These are phyloP conservation scores for Engystomops pustulosus DNA, from an alignment of 2,113 vertebrate genomes.

Conservation along the genomic window DNA sequence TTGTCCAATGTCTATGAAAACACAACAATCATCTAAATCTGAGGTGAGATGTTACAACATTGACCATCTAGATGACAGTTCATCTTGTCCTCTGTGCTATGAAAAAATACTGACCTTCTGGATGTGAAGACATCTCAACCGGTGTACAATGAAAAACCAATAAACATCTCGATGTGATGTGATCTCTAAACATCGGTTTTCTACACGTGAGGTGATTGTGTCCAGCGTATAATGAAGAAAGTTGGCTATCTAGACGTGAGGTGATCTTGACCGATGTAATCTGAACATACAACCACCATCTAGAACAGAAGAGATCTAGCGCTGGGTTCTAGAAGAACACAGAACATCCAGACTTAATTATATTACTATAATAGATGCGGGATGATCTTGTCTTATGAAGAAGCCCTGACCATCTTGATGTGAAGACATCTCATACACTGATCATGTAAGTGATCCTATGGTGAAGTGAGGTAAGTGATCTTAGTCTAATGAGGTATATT, in stretches of 20 bases:
- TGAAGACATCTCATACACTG: not conserved
- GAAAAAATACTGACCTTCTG: not conserved
- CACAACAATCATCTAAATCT: not conserved
- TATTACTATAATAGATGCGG: too few species aligned
- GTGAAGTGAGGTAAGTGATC: not conserved
- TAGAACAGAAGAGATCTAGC: not conserved
- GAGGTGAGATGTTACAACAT: not conserved
- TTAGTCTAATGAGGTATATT: conserved; percentile 14
- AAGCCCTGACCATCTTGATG: not conserved
- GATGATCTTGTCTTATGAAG: not conserved
- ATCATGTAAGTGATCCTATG: not conserved
- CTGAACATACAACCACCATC: not conserved
- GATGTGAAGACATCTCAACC: not conserved
- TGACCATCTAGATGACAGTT: not conserved
- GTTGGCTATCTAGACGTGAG: too few species aligned
- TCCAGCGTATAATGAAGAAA: not conserved
- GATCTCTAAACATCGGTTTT: not conserved
- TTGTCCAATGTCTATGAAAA: not conserved
- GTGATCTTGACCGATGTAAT: not conserved
- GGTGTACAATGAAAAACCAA: not conserved
- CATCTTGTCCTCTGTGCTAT: not conserved
- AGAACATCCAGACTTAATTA: too few species aligned
- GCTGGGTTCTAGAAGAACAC: not conserved
- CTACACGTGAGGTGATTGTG: not conserved
- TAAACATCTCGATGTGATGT: not conserved